Evolutionary conservation across 2,888 invertebrate genomes (phyloP), one percentile per base, ranked within the genome.

Genomic region (Spilosoma lubricipeda): DNA sequence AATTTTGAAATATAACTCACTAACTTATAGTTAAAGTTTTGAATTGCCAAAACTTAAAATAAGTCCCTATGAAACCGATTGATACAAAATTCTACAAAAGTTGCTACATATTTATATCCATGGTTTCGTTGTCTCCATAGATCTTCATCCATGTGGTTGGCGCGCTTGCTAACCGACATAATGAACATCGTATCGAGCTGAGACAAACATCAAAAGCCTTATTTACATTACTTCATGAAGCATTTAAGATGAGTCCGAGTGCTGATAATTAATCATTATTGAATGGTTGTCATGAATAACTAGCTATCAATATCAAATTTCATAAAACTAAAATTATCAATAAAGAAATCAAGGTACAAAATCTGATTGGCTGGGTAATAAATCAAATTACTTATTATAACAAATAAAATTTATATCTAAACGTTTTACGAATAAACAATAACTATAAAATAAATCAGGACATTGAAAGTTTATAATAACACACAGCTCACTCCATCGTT

Each of bases 21-120:
- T 94, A 95, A 95, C 95, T 95, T 95, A 95, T 95, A 95, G 94
- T 95, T 94, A 95, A 94, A 95, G 95, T 95, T 95, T 95, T 95
- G 95, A 92, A 92, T 92, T 81, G 91, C 90, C 95, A 95, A 95
- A 95, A 95, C 95, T 93, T 93, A 95, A 94, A 95, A 95, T 95
- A 95, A 95, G 95, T 94, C 89, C 87, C 88, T 91, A 91, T 89
- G 90, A 91, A 93, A 92, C 91, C 88, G 90, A 89, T 87, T 88
- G 88, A 89, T 86, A 86, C 82, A 85, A 87, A 90, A 85, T 83
- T 87, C 87, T 85, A 86, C 82, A 84, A 88, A 69, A 80, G 81
- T 84, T 80, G 81, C 77, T 84, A 83, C 77, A 81, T 70, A 73
- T 72, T 70, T 67, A 76, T 73, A 73, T 70, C 67, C 48, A 70